These are phyloP conservation scores for Orthonevra nobilis DNA, from an alignment of 2,888 invertebrate genomes.

Conservation along the genomic window DNA sequence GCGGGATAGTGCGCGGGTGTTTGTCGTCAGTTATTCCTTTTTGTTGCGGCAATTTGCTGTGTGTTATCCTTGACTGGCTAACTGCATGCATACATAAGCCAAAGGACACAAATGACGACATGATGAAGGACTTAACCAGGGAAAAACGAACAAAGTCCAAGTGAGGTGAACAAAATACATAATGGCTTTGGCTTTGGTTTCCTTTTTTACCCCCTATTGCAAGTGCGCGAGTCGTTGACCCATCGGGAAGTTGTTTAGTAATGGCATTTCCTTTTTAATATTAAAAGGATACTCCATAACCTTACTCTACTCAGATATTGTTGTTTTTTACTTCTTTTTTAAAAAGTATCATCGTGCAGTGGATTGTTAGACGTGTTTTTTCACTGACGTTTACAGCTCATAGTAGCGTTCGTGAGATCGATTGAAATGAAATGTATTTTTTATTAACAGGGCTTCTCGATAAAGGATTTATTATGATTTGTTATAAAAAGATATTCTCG, in stretches of 20 bases:
- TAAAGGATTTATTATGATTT: too few relatives aligned
- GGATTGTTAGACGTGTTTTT: too few relatives aligned
- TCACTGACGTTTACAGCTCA: too few relatives aligned
- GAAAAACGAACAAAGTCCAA: slow-evolving; percentile 3
- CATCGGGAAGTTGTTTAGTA: slow-evolving; percentile 63
- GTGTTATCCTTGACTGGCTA: slow-evolving; percentile 62
- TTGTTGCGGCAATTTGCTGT: background rate
- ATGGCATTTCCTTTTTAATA: slow-evolving; percentile 63
- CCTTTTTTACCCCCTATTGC: slow-evolving; percentile 44
- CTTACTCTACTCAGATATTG: too few relatives aligned
- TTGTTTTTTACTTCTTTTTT: too few relatives aligned
- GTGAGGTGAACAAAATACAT: slow-evolving; percentile 33
- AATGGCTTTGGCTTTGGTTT: slow-evolving; percentile 49
- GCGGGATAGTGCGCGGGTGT: slow-evolving; percentile 33
- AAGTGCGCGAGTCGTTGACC: slow-evolving; percentile 51
- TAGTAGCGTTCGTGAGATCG: too few relatives aligned
- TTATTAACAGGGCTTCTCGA: too few relatives aligned
- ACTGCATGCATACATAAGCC: slow-evolving; percentile 11
- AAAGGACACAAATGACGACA: slow-evolving; percentile 5
- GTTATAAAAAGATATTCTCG: too few relatives aligned
- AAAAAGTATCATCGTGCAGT: too few relatives aligned
- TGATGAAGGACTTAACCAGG: background rate
- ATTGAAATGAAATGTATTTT: too few relatives aligned
- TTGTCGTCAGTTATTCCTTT: slow-evolving; percentile 25
- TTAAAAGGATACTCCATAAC: too few relatives aligned